These are phyloP conservation scores for Ruditapes philippinarum DNA, from an alignment of 1,140 invertebrate species.

Conservation along the genomic window DNA sequence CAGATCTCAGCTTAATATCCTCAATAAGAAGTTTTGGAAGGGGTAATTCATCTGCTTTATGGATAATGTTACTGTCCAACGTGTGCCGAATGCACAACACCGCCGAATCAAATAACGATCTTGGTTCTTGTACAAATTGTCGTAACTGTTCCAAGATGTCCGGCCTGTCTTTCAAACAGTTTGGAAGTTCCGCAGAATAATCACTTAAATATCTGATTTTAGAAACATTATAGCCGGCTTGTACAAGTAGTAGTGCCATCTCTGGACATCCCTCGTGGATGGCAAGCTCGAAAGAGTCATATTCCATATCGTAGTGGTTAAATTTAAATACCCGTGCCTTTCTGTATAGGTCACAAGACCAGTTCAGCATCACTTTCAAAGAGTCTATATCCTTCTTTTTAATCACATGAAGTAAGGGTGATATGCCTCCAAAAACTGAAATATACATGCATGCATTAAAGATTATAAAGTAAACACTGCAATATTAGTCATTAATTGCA, in stretches of 20 bases:
- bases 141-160: constrained; percentile 53
- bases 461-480: no score
- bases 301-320: constrained; percentile 34
- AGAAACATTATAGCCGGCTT: constrained; percentile 40
- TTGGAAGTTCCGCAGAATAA: background rate
- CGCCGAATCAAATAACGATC: background rate
- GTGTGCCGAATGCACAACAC: constrained; percentile 13
- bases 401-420: constrained; percentile 30
- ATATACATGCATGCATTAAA: no score
- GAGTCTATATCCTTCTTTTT: constrained; percentile 48
- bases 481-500: no score
- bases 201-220: constrained; percentile 21
- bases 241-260: constrained; percentile 44
- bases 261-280: constrained; percentile 31
- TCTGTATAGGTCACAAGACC: constrained; percentile 28
- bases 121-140: background rate
- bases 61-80: background rate
- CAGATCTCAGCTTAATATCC: constrained; percentile 29
- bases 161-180: constrained; percentile 36
- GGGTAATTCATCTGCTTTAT: constrained; percentile 19
- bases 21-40: constrained; percentile 48
- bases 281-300: constrained; percentile 41
- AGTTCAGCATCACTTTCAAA: constrained; percentile 42
- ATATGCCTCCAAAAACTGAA: constrained; percentile 63
- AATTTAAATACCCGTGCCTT: constrained; percentile 45